Evolutionary conservation across 2,888 invertebrate species (phyloP).

Genomic region (Tupiocoris notatus): DNA sequence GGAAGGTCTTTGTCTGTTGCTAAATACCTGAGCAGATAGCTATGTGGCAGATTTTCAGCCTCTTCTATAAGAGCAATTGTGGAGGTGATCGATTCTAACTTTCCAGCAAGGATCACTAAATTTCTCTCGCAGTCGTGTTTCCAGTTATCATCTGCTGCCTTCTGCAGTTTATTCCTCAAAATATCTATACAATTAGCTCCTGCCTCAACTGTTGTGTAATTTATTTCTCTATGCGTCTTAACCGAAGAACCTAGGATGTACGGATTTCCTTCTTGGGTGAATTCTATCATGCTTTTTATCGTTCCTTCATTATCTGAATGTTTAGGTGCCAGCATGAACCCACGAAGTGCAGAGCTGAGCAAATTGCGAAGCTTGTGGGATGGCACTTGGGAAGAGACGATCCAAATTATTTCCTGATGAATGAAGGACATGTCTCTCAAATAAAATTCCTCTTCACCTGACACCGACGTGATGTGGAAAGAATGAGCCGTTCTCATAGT

Average conservation of each 20-base stretch:
- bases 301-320: background rate
- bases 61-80: slow-evolving; percentile 9
- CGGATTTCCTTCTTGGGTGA: background rate
- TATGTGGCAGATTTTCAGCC: slow-evolving; percentile 4
- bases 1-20: background rate
- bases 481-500: background rate
- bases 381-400: background rate
- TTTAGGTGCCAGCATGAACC: slow-evolving; percentile 6
- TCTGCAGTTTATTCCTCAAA: background rate
- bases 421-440: slow-evolving; percentile 13
- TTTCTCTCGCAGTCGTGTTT: background rate
- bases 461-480: background rate
- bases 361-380: background rate
- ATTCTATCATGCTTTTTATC: background rate
- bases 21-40: background rate
- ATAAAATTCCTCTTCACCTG: background rate
- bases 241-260: background rate
- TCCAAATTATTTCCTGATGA: slow-evolving; percentile 20
- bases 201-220: background rate
- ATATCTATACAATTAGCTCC: background rate
- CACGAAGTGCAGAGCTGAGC: background rate
- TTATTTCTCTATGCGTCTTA: background rate
- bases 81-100: background rate
- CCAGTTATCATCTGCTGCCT: slow-evolving; percentile 16
- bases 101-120: slow-evolving; percentile 7